A percentile compares a stretch with the other conserved stretches of the same genome.
Conservation (phyloP, 2,888 invertebrate genomes). For the Andrena dorsata region DNA sequence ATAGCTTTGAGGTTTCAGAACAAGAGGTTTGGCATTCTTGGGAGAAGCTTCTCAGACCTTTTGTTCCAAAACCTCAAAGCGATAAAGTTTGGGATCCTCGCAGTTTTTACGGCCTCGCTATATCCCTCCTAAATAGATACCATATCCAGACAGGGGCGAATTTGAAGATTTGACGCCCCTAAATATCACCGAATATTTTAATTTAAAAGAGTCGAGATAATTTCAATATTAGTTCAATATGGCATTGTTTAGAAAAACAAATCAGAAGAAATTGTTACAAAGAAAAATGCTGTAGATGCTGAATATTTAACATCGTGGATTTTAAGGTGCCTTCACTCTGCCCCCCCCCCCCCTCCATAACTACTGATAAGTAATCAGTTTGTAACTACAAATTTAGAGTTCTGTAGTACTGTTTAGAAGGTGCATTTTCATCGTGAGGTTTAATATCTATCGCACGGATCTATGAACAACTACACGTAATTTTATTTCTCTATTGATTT, state of each 20-base stretch:
- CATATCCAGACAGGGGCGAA: no score
- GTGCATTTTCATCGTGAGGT: slow-evolving; percentile 27
- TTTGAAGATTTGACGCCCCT: no score
- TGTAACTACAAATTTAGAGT: slow-evolving; percentile 46
- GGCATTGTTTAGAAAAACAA: slow-evolving; percentile 4
- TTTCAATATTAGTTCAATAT: no score
- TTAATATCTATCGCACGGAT: slow-evolving; percentile 4
- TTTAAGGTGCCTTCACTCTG: slow-evolving; percentile 69
- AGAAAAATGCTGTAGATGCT: slow-evolving; percentile 63
- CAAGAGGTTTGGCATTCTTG: no score
- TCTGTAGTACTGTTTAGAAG: slow-evolving; percentile 16
- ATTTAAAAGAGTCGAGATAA: no score
- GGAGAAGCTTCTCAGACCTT: no score
- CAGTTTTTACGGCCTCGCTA: no score
- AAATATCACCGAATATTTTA: no score
- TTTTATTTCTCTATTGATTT: slow-evolving; percentile 25
- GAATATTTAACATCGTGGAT: slow-evolving; percentile 53
- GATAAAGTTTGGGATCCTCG: no score
- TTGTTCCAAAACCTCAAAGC: no score
- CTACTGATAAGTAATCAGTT: slow-evolving; percentile 38
- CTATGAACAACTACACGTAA: slow-evolving; percentile 16
- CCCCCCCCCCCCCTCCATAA: slow-evolving; percentile 47
- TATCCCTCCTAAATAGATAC: no score
- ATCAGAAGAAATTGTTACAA: slow-evolving; percentile 15
- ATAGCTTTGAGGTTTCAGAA: no score